Evolutionary conservation across 1,140 invertebrate genomes (phyloP).

Genomic region (Megathymus violae): DNA sequence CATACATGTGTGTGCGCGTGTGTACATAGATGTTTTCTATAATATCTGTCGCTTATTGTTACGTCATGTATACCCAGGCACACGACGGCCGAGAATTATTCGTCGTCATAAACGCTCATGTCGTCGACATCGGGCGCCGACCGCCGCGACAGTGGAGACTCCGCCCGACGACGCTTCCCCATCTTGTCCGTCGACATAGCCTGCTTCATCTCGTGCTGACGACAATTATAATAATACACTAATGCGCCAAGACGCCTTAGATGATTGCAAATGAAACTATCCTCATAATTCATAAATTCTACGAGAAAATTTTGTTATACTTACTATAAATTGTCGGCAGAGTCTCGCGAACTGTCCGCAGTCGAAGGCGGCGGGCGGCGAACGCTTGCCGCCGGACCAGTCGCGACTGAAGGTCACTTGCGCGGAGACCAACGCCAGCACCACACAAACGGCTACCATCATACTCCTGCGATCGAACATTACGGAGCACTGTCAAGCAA

Average conservation of each 20-base stretch:
- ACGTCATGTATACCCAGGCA: too few relatives aligned
- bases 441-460: constrained; percentile 44
- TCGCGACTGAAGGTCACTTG: constrained; percentile 77
- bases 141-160: constrained; percentile 43
- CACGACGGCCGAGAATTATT: too few relatives aligned
- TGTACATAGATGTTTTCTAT: too few relatives aligned
- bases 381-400: constrained; percentile 71
- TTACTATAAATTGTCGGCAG: constrained; percentile 70
- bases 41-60: too few relatives aligned
- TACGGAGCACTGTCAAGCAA: too few relatives aligned
- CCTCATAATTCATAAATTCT: too few relatives aligned
- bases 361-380: constrained; percentile 56
- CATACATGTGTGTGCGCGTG: too few relatives aligned
- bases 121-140: constrained; percentile 56
- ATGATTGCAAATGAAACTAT: too few relatives aligned
- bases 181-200: constrained; percentile 48
- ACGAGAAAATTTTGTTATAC: too few relatives aligned
- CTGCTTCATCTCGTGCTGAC: constrained; percentile 63
- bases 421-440: constrained; percentile 59
- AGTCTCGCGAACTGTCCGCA: constrained; percentile 64
- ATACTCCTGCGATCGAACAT: constrained; percentile 53
- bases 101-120: constrained; percentile 16
- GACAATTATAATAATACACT: constrained; percentile 29
- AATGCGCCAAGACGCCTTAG: too few relatives aligned
- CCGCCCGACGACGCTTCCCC: constrained; percentile 43